A percentile compares a stretch with the other conserved stretches of the same genome.
Evolutionary conservation across 2,888 invertebrate species (phyloP).

Genomic region (Cataglyphis rosenhaueri): DNA sequence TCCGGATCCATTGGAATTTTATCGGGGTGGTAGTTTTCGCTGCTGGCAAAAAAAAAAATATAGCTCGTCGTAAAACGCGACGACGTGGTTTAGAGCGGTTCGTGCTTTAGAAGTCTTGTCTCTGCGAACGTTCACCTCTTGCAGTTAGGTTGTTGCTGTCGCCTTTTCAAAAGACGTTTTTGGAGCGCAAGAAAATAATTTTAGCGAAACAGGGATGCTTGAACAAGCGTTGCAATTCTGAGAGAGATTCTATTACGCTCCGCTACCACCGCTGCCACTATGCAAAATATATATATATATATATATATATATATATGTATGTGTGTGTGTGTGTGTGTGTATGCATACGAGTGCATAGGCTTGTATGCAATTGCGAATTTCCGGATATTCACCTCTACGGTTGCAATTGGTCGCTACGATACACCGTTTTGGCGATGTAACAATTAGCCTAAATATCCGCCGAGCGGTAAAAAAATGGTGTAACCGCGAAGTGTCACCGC

Average conservation of each 20-base stretch:
- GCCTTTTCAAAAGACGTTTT: slow-evolving; percentile 21
- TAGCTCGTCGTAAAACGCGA: slow-evolving; percentile 25
- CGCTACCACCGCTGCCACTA: not conserved
- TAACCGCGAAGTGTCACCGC: slow-evolving; percentile 32
- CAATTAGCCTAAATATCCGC: slow-evolving; percentile 45
- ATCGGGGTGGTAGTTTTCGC: not conserved
- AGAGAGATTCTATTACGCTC: slow-evolving; percentile 15
- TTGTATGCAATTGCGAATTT: slow-evolving; percentile 33
- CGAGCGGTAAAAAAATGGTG: slow-evolving; percentile 27
- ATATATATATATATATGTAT: too few species aligned
- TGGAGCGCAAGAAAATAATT: slow-evolving; percentile 42
- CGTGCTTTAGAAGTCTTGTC: slow-evolving; percentile 9
- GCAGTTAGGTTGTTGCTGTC: slow-evolving; percentile 23
- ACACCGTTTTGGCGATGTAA: not conserved
- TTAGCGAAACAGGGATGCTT: slow-evolving; percentile 11
- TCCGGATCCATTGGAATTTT: not conserved
- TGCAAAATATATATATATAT: not conserved
- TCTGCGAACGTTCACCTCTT: slow-evolving; percentile 24
- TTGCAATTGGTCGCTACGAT: not conserved
- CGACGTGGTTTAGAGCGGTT: not conserved
- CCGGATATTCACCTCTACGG: slow-evolving; percentile 10
- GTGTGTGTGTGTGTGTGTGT: too few species aligned
- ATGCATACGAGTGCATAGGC: not conserved
- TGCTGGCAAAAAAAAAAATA: not conserved
- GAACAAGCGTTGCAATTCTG: slow-evolving; percentile 12